A percentile compares a stretch with the other conserved stretches of the same genome.
Conservation (phyloP, 2,113 vertebrate genomes). For the Ictalurus furcatus region DNA sequence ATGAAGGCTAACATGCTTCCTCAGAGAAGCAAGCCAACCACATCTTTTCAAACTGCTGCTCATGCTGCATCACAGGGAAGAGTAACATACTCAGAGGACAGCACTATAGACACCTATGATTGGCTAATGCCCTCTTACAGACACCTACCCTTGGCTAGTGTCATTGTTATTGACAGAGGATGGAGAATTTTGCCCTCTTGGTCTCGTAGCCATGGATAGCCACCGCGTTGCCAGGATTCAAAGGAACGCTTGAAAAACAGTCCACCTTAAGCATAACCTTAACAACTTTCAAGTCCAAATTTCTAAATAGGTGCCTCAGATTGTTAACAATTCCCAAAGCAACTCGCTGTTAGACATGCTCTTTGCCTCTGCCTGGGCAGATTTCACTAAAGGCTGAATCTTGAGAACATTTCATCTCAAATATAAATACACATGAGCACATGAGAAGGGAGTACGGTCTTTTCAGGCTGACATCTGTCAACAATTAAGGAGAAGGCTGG, state of each 20-base stretch:
- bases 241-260: background rate
- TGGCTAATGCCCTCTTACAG: background rate
- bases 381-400: conserved; percentile 29
- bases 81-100: background rate
- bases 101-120: background rate
- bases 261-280: background rate
- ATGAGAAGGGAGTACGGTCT: background rate
- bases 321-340: background rate
- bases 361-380: background rate
- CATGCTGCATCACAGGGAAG: background rate
- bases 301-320: background rate
- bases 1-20: background rate
- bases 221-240: background rate
- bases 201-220: background rate
- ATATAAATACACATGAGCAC: conserved; percentile 27
- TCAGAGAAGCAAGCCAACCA: background rate
- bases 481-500: conserved; percentile 40
- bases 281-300: background rate
- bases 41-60: background rate
- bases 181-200: background rate
- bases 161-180: background rate
- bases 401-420: conserved; percentile 29
- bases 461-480: conserved; percentile 50
- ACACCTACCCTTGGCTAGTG: background rate
- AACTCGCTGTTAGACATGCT: background rate